Base-by-base conservation (phyloP, 2,888 invertebrate species). In the Cylindroiulus punctatus region DNA sequence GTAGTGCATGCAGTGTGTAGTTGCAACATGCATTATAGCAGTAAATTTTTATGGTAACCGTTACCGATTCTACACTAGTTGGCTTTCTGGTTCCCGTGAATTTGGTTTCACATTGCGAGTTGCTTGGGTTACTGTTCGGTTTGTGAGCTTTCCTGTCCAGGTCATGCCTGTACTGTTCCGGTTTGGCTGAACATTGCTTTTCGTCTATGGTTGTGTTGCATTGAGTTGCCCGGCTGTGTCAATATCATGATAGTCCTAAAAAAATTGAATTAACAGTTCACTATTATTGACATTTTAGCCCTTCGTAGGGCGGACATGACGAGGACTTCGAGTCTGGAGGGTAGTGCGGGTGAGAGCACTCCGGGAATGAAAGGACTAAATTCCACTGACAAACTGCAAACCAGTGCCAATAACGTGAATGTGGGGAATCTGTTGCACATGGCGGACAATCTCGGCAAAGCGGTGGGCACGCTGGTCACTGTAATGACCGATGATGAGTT, bases 381-480 rank as follows among this genome's bases (percentile, higher is more conserved):
- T 82, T 86, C 30, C 81, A 88, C 86, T 88, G 88, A 81, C 88
- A 89, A 88, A 88, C 88, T 84, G 85, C 88, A 89, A 88, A 90
- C 89, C 30, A 57, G 84, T 84, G 91, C 92, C 88, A 93, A 93
- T 52, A 85, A 86, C 19, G 86, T 42, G 89, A 93, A 93, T 89
- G 93, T 94, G 87, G 93, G 93, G 87, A 94, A 94, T 90, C 93
- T 96, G 90, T 94, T 96, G 92, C 95, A 96, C 92, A 95, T 95
- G 94, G 95, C 96, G 93, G 95, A 95, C 94, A 92, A 97, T 91
- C 93, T 97, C 88, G 96, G 96, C 87, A 94, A 95, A 91, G 97
- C 96, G 87, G 96, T 97, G 89, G 96, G 96, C 90, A 95, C 96
- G 90, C 92, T 97, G 90, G 97, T 97, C 88, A 95, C 95, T 83